Conservation (phyloP, 2,797 vertebrate genomes). For the Malacoraja senta region DNA sequence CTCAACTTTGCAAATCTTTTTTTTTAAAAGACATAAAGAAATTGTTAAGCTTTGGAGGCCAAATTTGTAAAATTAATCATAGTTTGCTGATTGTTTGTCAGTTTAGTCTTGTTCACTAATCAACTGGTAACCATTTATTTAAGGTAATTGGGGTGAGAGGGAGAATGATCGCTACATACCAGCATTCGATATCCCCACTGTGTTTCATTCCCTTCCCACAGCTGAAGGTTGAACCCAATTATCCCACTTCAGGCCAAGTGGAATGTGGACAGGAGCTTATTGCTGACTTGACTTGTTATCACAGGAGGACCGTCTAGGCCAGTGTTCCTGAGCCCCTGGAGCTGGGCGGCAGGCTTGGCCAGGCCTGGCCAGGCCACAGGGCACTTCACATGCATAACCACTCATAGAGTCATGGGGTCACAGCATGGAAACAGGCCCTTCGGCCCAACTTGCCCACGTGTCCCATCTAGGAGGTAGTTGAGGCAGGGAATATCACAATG, state of each 20-base stretch:
- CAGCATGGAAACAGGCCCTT: too few relatives aligned
- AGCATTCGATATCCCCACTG: neutral
- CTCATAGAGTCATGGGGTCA: too few relatives aligned
- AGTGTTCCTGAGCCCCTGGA: neutral
- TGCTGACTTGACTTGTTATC: neutral
- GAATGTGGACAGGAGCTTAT: neutral
- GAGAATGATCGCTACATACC: neutral
- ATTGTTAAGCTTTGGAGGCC: neutral
- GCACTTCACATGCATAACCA: too few relatives aligned
- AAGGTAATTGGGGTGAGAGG: neutral
- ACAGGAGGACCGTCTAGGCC: neutral
- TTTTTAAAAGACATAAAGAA: neutral
- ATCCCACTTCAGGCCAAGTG: neutral
- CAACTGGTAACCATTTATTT: neutral
- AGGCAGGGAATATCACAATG: too few relatives aligned
- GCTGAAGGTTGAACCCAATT: neutral
- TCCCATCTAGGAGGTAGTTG: too few relatives aligned
- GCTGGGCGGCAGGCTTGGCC: too few relatives aligned
- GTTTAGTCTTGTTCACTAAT: neutral
- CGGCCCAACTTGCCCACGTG: too few relatives aligned
- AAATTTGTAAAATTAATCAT: neutral
- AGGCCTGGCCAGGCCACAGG: too few relatives aligned
- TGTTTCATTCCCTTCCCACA: neutral
- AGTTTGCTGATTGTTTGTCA: neutral
- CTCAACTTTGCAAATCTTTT: neutral